A percentile compares a stretch with the other conserved stretches of the same genome.
Conservation (phyloP, 2,113 vertebrate species). For the Zosterops borbonicus region DNA sequence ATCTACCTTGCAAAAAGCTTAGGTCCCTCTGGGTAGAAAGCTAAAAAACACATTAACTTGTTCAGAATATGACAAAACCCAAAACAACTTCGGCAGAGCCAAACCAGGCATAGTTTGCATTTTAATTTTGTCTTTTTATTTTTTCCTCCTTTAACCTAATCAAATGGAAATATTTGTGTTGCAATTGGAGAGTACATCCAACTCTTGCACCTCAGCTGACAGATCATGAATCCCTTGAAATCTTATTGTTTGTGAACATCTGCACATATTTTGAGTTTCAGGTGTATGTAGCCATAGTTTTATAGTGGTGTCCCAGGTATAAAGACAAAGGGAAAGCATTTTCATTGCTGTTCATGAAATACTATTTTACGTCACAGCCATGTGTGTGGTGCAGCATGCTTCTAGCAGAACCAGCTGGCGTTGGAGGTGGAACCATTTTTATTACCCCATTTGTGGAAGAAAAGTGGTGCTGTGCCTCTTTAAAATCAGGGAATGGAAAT, state of each 20-base stretch:
- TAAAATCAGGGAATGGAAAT: not conserved
- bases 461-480: not conserved
- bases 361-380: fast-evolving
- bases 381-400: fast-evolving
- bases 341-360: not conserved
- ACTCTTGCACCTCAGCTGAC: not conserved
- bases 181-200: not conserved
- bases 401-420: not conserved
- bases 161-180: not conserved
- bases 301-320: not conserved
- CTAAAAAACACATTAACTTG: not conserved
- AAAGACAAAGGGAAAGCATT: not conserved
- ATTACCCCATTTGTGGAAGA: not conserved
- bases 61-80: not conserved
- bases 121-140: fast-evolving
- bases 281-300: not conserved
- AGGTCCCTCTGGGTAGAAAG: not conserved
- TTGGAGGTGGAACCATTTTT: not conserved
- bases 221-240: not conserved
- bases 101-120: not conserved
- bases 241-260: not conserved
- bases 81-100: not conserved
- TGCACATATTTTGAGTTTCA: not conserved
- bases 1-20: not conserved
- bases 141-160: not conserved